phyloP scores from a whole-genome alignment of 2,113 vertebrate genomes.

The Tupaia chinensis region DNA sequence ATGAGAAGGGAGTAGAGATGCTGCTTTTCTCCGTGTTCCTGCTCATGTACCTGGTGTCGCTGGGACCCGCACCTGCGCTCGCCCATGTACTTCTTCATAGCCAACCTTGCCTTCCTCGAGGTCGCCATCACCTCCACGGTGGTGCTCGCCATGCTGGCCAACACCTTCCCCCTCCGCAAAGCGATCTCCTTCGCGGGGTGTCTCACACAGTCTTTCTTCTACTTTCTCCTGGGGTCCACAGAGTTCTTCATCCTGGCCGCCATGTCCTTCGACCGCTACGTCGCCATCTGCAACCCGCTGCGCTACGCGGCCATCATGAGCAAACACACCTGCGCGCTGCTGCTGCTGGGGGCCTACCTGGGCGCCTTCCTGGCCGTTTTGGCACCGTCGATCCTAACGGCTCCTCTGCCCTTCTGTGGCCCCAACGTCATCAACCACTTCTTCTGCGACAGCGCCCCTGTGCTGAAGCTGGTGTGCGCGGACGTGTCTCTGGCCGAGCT shows the following conservation, averaged over 20 bases:
- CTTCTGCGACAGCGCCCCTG: too few relatives aligned
- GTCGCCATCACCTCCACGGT: slow-evolving; percentile 61
- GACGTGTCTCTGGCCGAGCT: too few relatives aligned
- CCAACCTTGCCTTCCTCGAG: slow-evolving; percentile 53
- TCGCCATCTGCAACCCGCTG: slow-evolving; percentile 69
- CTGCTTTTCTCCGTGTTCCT: slow-evolving; percentile 62
- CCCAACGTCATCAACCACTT: too few relatives aligned
- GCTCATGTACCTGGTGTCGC: slow-evolving; percentile 54
- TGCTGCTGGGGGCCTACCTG: slow-evolving; percentile 59
- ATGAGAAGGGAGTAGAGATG: background rate
- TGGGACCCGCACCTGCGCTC: slow-evolving; percentile 47
- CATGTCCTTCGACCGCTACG: slow-evolving; percentile 72
- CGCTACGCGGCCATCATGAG: slow-evolving; percentile 67
- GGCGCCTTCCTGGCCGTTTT: slow-evolving; percentile 66
- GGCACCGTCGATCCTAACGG: background rate
- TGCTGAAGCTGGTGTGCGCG: too few relatives aligned
- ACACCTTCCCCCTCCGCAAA: slow-evolving; percentile 35
- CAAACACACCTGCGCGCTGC: background rate
- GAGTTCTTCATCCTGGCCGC: slow-evolving; percentile 71
- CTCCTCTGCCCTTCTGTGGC: slow-evolving; percentile 55
- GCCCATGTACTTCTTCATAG: slow-evolving; percentile 61
- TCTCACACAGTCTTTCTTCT: slow-evolving; percentile 67
- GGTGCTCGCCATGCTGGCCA: slow-evolving; percentile 44
- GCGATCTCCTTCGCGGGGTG: slow-evolving; percentile 70
- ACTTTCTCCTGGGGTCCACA: slow-evolving; percentile 63